Percentiles rank a stretch among this genome's conserved stretches.
Evolutionary conservation across 2,113 vertebrate species (phyloP).

Genomic region (Ptychochromis oligacanthus): DNA sequence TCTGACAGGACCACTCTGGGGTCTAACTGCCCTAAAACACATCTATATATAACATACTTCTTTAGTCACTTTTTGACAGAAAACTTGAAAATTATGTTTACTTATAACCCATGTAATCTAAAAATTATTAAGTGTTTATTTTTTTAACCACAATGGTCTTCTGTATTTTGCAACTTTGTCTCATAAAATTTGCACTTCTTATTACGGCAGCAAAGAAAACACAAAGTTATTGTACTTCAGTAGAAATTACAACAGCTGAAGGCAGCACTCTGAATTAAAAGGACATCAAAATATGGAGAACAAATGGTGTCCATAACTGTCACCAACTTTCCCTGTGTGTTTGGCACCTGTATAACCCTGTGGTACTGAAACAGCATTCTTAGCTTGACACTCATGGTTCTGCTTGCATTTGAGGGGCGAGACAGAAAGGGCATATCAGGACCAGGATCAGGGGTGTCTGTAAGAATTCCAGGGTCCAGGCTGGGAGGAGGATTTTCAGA

Average conservation of each 20-base stretch:
- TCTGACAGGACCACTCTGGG: neutral
- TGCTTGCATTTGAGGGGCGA: slow-evolving; percentile 9
- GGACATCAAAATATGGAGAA: neutral
- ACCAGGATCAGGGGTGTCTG: slow-evolving; percentile 48
- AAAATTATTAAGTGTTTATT: too few relatives aligned
- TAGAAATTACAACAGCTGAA: neutral
- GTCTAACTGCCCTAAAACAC: neutral
- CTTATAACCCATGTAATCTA: too few relatives aligned
- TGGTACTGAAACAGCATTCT: neutral
- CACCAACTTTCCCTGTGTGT: neutral
- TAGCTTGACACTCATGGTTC: neutral
- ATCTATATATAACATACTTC: neutral
- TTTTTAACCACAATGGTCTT: neutral
- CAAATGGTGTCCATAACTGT: neutral
- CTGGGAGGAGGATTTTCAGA: slow-evolving; percentile 44
- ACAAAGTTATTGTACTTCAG: too few relatives aligned
- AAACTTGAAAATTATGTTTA: too few relatives aligned
- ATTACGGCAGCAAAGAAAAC: neutral
- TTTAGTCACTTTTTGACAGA: neutral
- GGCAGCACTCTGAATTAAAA: neutral
- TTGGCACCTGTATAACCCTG: neutral
- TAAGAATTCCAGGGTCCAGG: slow-evolving; percentile 49
- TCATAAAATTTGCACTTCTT: neutral
- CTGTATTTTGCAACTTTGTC: neutral
- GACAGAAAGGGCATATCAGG: slow-evolving; percentile 5